Evolutionary conservation across 2,888 invertebrate species (phyloP).

Genomic region (Drosophila fulvimacula): DNA sequence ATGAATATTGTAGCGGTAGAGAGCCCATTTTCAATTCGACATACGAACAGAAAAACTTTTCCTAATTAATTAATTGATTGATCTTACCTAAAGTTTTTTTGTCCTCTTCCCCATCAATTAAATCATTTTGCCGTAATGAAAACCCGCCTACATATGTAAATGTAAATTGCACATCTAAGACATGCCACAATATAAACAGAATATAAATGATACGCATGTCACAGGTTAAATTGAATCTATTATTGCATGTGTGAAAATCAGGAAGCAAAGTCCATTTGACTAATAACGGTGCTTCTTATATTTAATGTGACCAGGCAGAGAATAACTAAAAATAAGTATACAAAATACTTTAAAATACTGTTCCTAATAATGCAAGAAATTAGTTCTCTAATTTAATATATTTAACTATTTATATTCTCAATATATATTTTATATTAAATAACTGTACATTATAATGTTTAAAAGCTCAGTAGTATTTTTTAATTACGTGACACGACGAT

Average conservation of each 20-base stretch:
- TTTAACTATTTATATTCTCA: background rate
- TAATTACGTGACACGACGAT: background rate
- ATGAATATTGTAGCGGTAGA: constrained; percentile 14
- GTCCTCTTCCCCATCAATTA: constrained; percentile 12
- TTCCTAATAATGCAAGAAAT: background rate
- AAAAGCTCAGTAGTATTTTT: background rate
- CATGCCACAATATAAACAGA: constrained; percentile 31
- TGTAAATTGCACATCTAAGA: constrained; percentile 25
- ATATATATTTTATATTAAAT: background rate
- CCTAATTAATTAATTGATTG: too few relatives aligned
- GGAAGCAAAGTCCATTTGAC: background rate
- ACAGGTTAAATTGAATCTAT: background rate
- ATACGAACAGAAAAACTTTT: background rate
- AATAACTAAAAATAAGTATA: background rate
- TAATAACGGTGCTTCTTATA: constrained; percentile 41
- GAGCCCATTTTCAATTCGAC: constrained; percentile 17
- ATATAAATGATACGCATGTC: constrained; percentile 28
- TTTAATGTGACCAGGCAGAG: constrained; percentile 35
- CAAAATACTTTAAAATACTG: constrained; percentile 3
- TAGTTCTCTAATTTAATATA: background rate
- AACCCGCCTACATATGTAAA: constrained; percentile 27
- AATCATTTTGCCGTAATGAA: constrained; percentile 57
- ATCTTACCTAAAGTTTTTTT: constrained; percentile 30
- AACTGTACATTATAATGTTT: too few relatives aligned
- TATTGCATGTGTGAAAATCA: background rate